phyloP scores from a whole-genome alignment of 2,888 invertebrate species.

The Apoderus coryli region DNA sequence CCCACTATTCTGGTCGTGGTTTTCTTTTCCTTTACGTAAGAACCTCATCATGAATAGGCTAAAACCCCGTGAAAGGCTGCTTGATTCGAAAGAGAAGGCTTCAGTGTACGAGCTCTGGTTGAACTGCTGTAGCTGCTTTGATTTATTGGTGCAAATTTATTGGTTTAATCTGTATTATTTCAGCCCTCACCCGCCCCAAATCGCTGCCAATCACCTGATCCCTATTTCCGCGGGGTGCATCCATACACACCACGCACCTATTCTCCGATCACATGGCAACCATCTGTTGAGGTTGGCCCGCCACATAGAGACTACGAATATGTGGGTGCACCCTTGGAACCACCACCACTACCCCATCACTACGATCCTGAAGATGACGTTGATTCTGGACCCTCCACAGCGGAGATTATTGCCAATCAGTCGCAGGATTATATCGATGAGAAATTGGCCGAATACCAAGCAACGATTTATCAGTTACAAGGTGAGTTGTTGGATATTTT shows the following conservation, averaged over 20 bases:
- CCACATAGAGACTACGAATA: slow-evolving; percentile 49
- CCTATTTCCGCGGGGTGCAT: slow-evolving; percentile 25
- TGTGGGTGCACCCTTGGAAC: slow-evolving; percentile 64
- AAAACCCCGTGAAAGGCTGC: too few relatives aligned
- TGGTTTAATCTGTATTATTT: slow-evolving; percentile 16
- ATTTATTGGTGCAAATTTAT: background rate
- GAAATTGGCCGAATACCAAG: slow-evolving; percentile 84
- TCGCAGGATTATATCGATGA: slow-evolving; percentile 91
- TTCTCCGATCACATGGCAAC: slow-evolving; percentile 18
- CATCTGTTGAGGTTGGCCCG: slow-evolving; percentile 30
- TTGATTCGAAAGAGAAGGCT: too few relatives aligned
- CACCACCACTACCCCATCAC: slow-evolving; percentile 35
- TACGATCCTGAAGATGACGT: slow-evolving; percentile 44
- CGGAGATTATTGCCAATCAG: slow-evolving; percentile 85
- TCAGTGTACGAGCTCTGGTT: too few relatives aligned
- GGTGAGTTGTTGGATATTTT: too few relatives aligned
- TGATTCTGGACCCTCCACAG: slow-evolving; percentile 71
- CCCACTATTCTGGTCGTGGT: too few relatives aligned
- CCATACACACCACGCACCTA: slow-evolving; percentile 18
- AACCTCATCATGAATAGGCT: too few relatives aligned
- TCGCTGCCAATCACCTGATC: slow-evolving; percentile 36
- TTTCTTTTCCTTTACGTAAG: too few relatives aligned
- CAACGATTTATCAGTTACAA: slow-evolving; percentile 80
- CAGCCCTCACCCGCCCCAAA: slow-evolving; percentile 37
- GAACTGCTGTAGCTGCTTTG: too few relatives aligned